A percentile compares a stretch with the other conserved stretches of the same genome.
These are phyloP conservation scores for Drosophila siamana DNA, from an alignment of 2,888 invertebrate genomes.

Conservation along the genomic window DNA sequence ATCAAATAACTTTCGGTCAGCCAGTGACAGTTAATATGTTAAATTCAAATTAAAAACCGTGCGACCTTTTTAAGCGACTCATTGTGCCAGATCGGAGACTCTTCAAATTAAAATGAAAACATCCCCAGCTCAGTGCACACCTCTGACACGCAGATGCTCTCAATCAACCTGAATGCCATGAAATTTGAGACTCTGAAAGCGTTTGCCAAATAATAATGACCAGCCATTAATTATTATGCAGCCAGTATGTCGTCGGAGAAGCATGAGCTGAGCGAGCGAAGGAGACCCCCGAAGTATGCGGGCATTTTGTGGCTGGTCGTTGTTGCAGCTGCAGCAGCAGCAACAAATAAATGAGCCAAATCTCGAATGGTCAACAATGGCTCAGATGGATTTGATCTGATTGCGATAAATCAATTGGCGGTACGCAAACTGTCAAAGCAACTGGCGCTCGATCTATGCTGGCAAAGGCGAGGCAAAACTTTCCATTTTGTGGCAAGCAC, in stretches of 20 bases:
- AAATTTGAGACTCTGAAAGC: conserved; percentile 40
- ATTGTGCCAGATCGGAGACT: background rate
- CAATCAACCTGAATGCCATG: conserved; percentile 27
- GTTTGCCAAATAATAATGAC: conserved; percentile 52
- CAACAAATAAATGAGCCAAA: conserved; percentile 4
- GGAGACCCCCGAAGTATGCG: conserved; percentile 23
- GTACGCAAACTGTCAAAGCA: conserved; percentile 71
- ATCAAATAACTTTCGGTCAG: background rate
- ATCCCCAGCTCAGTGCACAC: background rate
- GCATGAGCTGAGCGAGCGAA: conserved; percentile 1
- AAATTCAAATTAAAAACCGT: background rate
- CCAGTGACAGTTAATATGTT: background rate
- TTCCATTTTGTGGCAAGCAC: conserved; percentile 61
- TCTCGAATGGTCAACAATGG: conserved; percentile 44
- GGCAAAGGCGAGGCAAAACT: conserved; percentile 36
- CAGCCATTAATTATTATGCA: conserved; percentile 58
- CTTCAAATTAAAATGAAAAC: background rate
- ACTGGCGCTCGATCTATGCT: conserved; percentile 8
- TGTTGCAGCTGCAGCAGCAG: conserved; percentile 16
- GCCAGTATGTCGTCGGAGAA: conserved; percentile 6
- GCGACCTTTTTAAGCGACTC: background rate
- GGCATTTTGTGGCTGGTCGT: conserved; percentile 19
- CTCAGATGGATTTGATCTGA: conserved; percentile 45
- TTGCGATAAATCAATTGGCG: conserved; percentile 61
- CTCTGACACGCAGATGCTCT: background rate